phyloP scores from a whole-genome alignment of 2,797 vertebrate species.

The Silurus aristotelis region DNA sequence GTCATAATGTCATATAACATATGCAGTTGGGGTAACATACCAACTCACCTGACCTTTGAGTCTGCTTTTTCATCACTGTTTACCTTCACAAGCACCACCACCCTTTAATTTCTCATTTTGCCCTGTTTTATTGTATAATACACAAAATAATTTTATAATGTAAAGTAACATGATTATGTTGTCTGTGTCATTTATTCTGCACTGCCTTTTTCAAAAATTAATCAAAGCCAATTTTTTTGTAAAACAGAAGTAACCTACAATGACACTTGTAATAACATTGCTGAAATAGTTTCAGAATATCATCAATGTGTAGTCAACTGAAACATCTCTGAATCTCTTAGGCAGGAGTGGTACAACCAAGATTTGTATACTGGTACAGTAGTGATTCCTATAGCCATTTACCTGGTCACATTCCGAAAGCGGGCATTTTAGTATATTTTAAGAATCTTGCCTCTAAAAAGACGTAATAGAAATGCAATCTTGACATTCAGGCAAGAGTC shows the following conservation, averaged over 20 bases:
- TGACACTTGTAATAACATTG: conserved; percentile 27
- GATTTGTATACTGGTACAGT: background rate
- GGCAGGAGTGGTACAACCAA: conserved; percentile 3
- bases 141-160: background rate
- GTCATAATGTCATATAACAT: background rate
- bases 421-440: too few species aligned
- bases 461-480: too few species aligned
- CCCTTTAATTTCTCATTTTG: background rate
- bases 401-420: background rate
- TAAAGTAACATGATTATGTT: background rate
- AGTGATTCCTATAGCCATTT: background rate
- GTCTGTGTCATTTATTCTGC: background rate
- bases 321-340: conserved; percentile 1
- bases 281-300: conserved; percentile 1
- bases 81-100: background rate
- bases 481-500: too few species aligned
- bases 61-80: conserved; percentile 9
- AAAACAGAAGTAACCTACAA: background rate
- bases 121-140: background rate
- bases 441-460: background rate
- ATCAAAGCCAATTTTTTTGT: background rate
- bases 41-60: conserved; percentile 18
- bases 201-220: background rate
- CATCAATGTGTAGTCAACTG: background rate
- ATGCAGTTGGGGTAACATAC: background rate